Evolutionary conservation across 2,797 vertebrate genomes (phyloP), one percentile per base, ranked within the genome.

Genomic region (Mus caroli): DNA sequence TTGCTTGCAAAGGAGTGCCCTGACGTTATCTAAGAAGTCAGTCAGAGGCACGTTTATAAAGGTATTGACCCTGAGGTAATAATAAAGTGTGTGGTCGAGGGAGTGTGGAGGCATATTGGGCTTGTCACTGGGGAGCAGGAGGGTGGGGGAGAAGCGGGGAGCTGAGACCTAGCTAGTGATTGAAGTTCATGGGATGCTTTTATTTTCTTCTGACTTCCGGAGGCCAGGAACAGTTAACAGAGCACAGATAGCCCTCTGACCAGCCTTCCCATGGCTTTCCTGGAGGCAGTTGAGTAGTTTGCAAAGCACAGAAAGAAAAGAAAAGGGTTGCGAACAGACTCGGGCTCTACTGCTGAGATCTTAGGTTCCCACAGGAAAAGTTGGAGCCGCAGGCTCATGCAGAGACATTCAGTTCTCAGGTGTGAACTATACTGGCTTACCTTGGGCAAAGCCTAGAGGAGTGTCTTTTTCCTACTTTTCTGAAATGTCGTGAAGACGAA

Each of bases 1-100:
- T 97, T 98, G 96, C 96, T 96, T 97, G 89, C 56, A 91, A 95
- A 96, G 87, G 94, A 92, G 94, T 96, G 97, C 96, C 96, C 95
- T 95, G 64, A 60, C 95, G 96, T 97, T 95, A 97, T 96, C 96
- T 96, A 64, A 60, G 82, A 73, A 97, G 77, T 87, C 93, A 67
- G 95, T 60, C 87, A 82, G 76, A 95, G 88, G n/a, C 89, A 75
- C 54, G 1, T 76, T 91, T 78, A 96, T 96, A 88, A 96, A 94
- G 77, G 95, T 92, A 93, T 94, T 97, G 97, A 97, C 97, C 96
- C 95, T 88, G 89, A 94, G 91, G 95, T 93, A 97, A 89, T 97
- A 97, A 97, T 96, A 95, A 97, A 94, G 77, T 64, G 20, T 24
- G 69, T 31, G 82, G 78, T 12, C 22, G 54, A 43, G 73, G 67